phyloP scores from a whole-genome alignment of 2,113 vertebrate genomes.

The Ceyx cyanopectus region DNA sequence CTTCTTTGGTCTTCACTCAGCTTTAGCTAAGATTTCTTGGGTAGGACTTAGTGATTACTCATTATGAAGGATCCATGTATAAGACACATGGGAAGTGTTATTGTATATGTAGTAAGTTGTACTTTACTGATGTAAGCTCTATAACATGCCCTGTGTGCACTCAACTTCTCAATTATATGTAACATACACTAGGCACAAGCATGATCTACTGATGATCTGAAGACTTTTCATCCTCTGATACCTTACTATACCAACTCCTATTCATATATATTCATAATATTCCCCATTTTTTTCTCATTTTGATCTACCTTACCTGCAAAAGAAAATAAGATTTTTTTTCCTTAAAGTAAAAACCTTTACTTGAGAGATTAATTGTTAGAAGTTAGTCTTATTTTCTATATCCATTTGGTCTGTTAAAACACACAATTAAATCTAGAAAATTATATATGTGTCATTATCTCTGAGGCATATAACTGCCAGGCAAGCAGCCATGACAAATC shows the following conservation, averaged over 20 bases:
- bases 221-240: background rate
- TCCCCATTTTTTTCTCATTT: background rate
- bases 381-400: background rate
- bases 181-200: fast-evolving
- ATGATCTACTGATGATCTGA: background rate
- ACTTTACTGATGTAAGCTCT: background rate
- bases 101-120: background rate
- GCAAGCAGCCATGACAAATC: slow-evolving; percentile 33
- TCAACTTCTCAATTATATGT: background rate
- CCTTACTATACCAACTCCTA: background rate
- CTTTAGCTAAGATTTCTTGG: background rate
- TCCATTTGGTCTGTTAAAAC: slow-evolving; percentile 21
- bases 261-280: background rate
- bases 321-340: background rate
- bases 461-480: slow-evolving; percentile 6
- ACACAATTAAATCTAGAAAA: slow-evolving; percentile 26
- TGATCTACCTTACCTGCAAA: background rate
- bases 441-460: slow-evolving; percentile 17
- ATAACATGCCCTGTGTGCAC: background rate
- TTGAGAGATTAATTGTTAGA: background rate
- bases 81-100: background rate
- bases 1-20: background rate
- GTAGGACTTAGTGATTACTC: background rate
- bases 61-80: background rate
- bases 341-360: background rate